Conservation (phyloP, 2,113 vertebrate species). For the Vireo altiloquus region DNA sequence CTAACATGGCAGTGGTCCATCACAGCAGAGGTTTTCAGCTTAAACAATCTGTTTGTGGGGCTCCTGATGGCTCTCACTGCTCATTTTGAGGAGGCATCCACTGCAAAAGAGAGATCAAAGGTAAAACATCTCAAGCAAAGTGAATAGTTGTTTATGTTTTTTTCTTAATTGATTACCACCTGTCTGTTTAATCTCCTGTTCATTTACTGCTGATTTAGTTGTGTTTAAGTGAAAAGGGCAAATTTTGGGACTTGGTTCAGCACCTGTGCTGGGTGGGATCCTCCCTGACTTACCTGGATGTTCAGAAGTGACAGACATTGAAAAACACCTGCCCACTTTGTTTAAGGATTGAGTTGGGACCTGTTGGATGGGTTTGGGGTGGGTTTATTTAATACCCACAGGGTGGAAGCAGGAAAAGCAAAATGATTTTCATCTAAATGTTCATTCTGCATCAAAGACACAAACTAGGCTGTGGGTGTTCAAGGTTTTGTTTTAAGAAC, state of each 20-base stretch:
- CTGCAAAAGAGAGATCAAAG: constrained; percentile 83
- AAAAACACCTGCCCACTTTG: not conserved
- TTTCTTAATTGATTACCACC: not conserved
- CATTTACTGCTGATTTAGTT: not conserved
- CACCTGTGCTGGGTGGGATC: not conserved
- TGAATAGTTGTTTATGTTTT: not conserved
- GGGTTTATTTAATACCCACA: not conserved
- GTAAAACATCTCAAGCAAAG: constrained; percentile 75
- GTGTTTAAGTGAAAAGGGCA: not conserved
- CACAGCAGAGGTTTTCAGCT: constrained; percentile 93
- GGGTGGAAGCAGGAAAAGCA: not conserved
- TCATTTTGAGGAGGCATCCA: constrained; percentile 81
- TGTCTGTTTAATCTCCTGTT: not conserved
- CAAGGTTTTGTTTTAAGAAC: not conserved
- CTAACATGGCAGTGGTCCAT: constrained; percentile 98
- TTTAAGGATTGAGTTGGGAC: not conserved
- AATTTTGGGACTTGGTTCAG: not conserved
- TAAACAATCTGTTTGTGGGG: constrained; percentile 96
- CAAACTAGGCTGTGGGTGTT: not conserved
- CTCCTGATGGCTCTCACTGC: constrained; percentile 85
- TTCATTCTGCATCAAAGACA: not conserved
- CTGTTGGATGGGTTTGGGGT: not conserved
- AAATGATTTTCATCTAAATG: not conserved
- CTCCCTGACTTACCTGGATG: not conserved
- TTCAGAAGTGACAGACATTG: not conserved